Base-by-base conservation (phyloP, 2,888 invertebrate genomes). In the Melanchra persicariae region DNA sequence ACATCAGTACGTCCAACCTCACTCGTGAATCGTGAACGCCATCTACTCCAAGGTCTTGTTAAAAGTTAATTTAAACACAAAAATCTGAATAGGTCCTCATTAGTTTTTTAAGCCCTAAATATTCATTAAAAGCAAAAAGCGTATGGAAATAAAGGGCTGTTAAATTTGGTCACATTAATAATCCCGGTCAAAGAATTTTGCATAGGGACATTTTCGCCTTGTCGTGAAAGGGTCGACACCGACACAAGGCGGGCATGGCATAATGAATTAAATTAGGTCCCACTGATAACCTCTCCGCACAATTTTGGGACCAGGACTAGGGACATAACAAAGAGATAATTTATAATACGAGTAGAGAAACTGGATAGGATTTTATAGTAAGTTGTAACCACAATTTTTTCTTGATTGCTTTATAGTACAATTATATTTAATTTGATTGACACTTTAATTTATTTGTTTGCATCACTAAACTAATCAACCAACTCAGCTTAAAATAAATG, bases 211-310 rank as follows among this genome's bases (percentile, higher is more conserved):
- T 90, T 92, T 91, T 91, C 89, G 88, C 87, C 87, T 89, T 89
- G 89, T 91, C 88, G 89, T 85, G 87, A 85, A 91, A 94, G 93
- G 95, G 94, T 93, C 92, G 89, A 88, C 89, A 90, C 89, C 92
- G 89, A 88, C 89, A 90, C 90, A 90, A 91, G 92, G 90, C 91
- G 84, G 86, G 90, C 88, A 89, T 93, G 85, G 90, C 89, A 89
- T 93, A 94, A 95, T 95, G 93, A 95, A 95, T 95, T 95, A 94
- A 95, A 94, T 95, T 95, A 94, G 93, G 92, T 90, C 88, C 91
- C 85, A 88, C 91, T 93, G 94, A 94, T 95, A 94, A 94, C 94
- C 93, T 93, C 90, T 92, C 88, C 85, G 85, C 91, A 86, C 91
- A 93, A 93, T 93, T 92, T 93, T 91, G 88, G 88, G 80, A 77